Conservation (phyloP, 2,113 vertebrate species). For the Halichoeres trimaculatus region DNA sequence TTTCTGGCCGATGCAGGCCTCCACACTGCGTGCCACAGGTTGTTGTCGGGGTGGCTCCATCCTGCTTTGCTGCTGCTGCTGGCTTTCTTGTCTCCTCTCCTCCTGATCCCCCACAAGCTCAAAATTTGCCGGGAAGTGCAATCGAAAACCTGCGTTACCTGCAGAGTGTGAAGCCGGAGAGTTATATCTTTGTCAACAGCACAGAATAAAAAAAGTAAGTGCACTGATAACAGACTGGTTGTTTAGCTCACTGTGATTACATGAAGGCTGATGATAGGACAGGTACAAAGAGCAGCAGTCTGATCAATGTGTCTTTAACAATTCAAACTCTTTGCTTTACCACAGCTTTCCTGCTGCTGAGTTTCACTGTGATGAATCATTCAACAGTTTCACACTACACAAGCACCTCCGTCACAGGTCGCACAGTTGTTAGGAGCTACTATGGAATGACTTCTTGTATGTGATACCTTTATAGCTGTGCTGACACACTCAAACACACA, state of each 20-base stretch:
- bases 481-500: conserved; percentile 30
- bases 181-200: conserved; percentile 46
- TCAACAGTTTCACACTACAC: conserved; percentile 22
- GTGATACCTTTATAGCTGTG: conserved; percentile 46
- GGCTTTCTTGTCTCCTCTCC: conserved; percentile 42
- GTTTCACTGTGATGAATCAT: conserved; percentile 30
- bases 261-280: not conserved
- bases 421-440: conserved; percentile 33
- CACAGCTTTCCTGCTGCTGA: conserved; percentile 29
- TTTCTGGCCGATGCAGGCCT: conserved; percentile 83
- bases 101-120: conserved; percentile 68
- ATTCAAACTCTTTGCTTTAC: conserved; percentile 11
- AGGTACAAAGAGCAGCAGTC: conserved; percentile 28
- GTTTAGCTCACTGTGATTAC: not conserved
- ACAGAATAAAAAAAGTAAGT: conserved; percentile 14
- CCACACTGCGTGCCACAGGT: conserved; percentile 71
- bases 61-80: conserved; percentile 55
- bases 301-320: conserved; percentile 2
- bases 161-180: conserved; percentile 47
- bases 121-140: conserved; percentile 79
- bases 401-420: conserved; percentile 8
- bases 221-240: conserved; percentile 20
- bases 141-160: conserved; percentile 85
- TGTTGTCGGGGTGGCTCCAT: conserved; percentile 66
- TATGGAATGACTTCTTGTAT: conserved; percentile 45